Percentiles rank a stretch among this genome's conserved stretches.
These are phyloP conservation scores for Margaritifera margaritifera DNA, from an alignment of 2,888 invertebrate species.

Conservation along the genomic window DNA sequence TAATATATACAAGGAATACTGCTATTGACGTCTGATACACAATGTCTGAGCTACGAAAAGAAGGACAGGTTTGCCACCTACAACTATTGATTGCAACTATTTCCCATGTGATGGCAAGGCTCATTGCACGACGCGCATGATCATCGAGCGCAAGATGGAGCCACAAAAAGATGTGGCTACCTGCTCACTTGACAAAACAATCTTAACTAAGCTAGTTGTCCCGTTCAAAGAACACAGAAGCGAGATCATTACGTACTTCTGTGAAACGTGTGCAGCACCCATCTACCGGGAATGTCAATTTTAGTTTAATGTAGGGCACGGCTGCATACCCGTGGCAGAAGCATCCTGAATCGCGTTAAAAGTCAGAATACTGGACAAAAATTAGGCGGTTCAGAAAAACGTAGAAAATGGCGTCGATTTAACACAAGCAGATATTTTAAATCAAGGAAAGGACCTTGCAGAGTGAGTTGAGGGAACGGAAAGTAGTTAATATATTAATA, in stretches of 20 bases:
- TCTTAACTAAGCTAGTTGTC: conserved; percentile 34
- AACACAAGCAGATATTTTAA: conserved; percentile 30
- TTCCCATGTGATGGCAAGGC: conserved; percentile 38
- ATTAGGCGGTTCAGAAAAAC: conserved; percentile 18
- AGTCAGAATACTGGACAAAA: conserved; percentile 31
- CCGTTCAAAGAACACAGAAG: conserved; percentile 27
- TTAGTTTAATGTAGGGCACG: conserved; percentile 29
- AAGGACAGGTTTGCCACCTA: conserved; percentile 34
- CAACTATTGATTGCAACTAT: conserved; percentile 42
- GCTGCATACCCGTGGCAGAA: conserved; percentile 23
- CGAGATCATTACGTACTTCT: conserved; percentile 37
- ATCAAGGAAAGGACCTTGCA: conserved; percentile 31
- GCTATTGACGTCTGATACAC: conserved; percentile 33
- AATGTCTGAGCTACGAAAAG: conserved; percentile 33
- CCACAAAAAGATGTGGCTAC: conserved; percentile 32
- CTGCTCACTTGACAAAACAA: conserved; percentile 32
- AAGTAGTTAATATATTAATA: conserved; percentile 36
- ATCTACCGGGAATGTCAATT: conserved; percentile 44
- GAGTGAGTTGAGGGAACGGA: conserved; percentile 33
- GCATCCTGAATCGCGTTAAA: conserved; percentile 28
- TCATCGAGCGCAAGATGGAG: conserved; percentile 34
- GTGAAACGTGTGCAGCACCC: conserved; percentile 33
- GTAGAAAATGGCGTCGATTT: conserved; percentile 27
- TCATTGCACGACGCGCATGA: conserved; percentile 41
- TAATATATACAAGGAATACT: conserved; percentile 32